Base-by-base conservation (phyloP, 1,140 invertebrate species). In the Drosophila sproati region DNA sequence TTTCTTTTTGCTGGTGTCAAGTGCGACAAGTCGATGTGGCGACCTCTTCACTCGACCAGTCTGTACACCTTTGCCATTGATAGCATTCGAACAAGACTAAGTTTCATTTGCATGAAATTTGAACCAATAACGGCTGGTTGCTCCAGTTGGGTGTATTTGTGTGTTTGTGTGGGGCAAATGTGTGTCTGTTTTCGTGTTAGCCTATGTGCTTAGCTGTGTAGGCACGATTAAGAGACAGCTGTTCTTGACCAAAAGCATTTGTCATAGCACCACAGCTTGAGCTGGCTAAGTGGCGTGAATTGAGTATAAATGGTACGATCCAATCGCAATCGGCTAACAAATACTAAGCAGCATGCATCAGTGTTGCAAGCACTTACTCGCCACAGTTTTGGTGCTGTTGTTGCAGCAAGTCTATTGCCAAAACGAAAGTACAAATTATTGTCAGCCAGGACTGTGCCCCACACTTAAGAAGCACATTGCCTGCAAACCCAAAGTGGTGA, bases 31-130 rank as follows among this genome's bases (percentile, higher is more conserved):
- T 51, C 51, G 57, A 69, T 59, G 62, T 47, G 71, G 60, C 67
- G 32, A 64, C 61, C 64, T 55, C 32, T 69, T 69, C 64, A 73
- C 50, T 35, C 51, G 48, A 67, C 41, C 68, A 50, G 72, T 75
- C 20, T 67, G 56, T 78, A 72, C 68, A 80, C 63, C 82, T 87
- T 79, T 68, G 69, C 45, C 80, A 88, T 88, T 89, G 85, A 88
- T 89, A 78, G 77, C n/a, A 68, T 55, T 67, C 41, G 48, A 57
- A 68, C 72, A 64, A 67, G 73, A 79, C 77, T 70, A 64, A 60
- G 29, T 34, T 59, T 35, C 20, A 57, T 31, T 59, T 52, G 34
- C 54, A 73, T 73, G 78, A 69, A 82, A 75, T 66, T 80, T 80
- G 62, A 77, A 64, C 54, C 59, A 81, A 72, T 73, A 71, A 75